Evolutionary conservation across 2,888 invertebrate genomes (phyloP).

Genomic region (Acrobasis suavella): DNA sequence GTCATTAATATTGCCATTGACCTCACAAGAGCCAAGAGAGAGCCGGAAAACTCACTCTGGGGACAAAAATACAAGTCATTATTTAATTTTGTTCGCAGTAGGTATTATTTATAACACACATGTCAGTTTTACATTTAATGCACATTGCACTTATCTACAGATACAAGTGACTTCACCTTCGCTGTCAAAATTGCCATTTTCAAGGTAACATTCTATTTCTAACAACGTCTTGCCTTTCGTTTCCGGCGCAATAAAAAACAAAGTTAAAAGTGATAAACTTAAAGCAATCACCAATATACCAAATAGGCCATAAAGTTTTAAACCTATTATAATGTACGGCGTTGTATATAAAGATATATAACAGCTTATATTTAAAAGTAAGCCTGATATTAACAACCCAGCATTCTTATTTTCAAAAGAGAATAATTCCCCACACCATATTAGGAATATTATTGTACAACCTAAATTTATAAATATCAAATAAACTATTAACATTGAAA

Average conservation of each 20-base stretch:
- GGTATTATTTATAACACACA: too few relatives aligned
- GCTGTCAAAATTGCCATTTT: constrained; percentile 40
- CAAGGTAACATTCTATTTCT: constrained; percentile 45
- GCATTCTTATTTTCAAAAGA: neutral
- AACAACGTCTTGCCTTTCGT: constrained; percentile 44
- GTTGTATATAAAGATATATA: neutral
- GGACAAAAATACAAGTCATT: too few relatives aligned
- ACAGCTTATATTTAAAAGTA: neutral
- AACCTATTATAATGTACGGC: neutral
- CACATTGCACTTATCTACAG: too few relatives aligned
- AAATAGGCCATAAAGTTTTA: constrained; percentile 1
- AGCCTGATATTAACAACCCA: neutral
- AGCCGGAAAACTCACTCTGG: too few relatives aligned
- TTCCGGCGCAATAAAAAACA: constrained; percentile 44
- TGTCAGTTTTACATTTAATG: too few relatives aligned
- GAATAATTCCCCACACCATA: constrained; percentile 4
- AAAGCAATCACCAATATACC: neutral
- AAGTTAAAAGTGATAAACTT: constrained; percentile 29
- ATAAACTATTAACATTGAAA: neutral
- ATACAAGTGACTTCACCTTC: neutral
- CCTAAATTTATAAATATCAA: neutral
- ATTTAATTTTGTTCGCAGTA: too few relatives aligned
- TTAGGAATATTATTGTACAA: neutral
- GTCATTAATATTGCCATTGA: too few relatives aligned
- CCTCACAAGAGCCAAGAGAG: too few relatives aligned